A percentile compares a stretch with the other conserved stretches of the same genome.
Conservation (phyloP, 2,888 invertebrate species). For the Diplolepis rosae region DNA sequence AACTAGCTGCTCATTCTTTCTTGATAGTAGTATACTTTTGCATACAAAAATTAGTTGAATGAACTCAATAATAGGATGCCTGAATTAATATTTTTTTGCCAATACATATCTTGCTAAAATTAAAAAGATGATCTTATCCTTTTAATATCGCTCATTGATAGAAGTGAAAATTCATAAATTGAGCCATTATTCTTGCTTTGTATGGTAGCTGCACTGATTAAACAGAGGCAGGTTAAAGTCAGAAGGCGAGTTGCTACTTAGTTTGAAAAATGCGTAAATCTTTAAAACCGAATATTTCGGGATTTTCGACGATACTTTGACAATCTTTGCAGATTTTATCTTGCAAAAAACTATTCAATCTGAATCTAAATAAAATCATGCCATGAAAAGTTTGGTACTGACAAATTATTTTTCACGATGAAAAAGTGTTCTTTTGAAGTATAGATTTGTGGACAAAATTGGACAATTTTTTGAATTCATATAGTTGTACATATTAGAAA, state of each 20-base stretch:
- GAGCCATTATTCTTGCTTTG: not conserved
- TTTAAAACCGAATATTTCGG: constrained; percentile 7
- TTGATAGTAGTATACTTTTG: too few relatives aligned
- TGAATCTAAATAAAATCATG: too few relatives aligned
- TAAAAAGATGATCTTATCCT: not conserved
- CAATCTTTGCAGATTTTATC: constrained; percentile 28
- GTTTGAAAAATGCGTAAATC: not conserved
- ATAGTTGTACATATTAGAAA: too few relatives aligned
- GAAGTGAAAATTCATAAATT: not conserved
- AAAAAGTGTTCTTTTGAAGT: too few relatives aligned
- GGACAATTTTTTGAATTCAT: too few relatives aligned
- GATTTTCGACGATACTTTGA: not conserved
- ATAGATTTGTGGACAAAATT: too few relatives aligned
- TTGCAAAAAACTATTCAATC: constrained; percentile 12
- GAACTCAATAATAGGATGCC: too few relatives aligned
- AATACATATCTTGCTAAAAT: constrained; percentile 2
- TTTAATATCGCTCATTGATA: constrained; percentile 2
- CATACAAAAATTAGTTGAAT: too few relatives aligned
- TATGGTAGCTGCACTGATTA: not conserved
- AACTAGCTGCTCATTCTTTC: too few relatives aligned
- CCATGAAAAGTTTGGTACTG: too few relatives aligned
- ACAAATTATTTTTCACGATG: too few relatives aligned
- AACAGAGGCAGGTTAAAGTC: constrained; percentile 15
- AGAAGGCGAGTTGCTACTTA: not conserved
- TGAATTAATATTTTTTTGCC: not conserved